These are phyloP conservation scores for Brachypteracias leptosomus DNA, from an alignment of 2,113 vertebrate genomes.

Conservation along the genomic window DNA sequence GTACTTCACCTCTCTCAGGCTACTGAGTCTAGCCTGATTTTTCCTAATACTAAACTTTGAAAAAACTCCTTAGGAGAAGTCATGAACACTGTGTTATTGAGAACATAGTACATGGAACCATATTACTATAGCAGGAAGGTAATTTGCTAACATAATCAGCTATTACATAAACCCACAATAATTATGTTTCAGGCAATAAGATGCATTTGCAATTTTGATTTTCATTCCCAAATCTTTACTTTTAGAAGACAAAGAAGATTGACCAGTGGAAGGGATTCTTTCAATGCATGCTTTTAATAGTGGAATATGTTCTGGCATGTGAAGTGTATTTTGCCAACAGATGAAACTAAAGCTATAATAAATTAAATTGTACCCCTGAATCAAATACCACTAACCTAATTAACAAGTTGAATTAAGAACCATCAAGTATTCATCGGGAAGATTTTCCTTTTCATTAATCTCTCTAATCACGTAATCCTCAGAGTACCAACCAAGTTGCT, in stretches of 20 bases:
- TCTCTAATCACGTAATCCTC: conserved; percentile 23
- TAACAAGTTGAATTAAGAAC: conserved; percentile 47
- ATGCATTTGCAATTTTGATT: not conserved
- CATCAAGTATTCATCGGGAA: conserved; percentile 10
- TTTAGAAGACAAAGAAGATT: not conserved
- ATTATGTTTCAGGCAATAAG: not conserved
- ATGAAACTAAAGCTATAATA: not conserved
- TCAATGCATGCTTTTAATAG: not conserved
- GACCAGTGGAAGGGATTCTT: not conserved
- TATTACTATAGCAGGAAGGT: not conserved
- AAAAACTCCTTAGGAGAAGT: not conserved
- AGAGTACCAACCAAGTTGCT: not conserved
- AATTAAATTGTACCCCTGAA: conserved; percentile 1
- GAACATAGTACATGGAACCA: not conserved
- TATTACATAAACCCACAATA: not conserved
- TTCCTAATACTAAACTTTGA: not conserved
- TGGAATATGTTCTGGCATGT: not conserved
- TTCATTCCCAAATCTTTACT: not conserved
- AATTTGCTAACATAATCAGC: not conserved
- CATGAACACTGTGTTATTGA: not conserved
- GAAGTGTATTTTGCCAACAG: not conserved
- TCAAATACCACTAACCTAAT: conserved; percentile 29
- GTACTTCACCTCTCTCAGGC: not conserved
- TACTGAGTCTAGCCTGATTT: not conserved
- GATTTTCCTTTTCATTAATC: conserved; percentile 48